A percentile compares a stretch with the other conserved stretches of the same genome.
phyloP scores from a whole-genome alignment of 2,888 invertebrate genomes.

The Tiphia femorata region DNA sequence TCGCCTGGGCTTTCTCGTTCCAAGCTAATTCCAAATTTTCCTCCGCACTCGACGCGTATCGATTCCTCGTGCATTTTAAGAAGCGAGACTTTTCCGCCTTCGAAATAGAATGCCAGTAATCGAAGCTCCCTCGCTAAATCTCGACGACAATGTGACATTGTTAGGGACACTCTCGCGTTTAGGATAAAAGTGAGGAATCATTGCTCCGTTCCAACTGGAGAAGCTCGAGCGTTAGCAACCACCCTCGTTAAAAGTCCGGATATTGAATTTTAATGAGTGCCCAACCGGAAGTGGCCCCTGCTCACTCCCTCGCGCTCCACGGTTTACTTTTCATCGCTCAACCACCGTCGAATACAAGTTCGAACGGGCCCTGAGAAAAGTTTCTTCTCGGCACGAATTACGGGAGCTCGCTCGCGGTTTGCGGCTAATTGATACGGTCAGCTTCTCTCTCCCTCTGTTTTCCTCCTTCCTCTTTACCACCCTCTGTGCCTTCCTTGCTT shows the following conservation, averaged over 20 bases:
- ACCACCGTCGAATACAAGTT: constrained; percentile 16
- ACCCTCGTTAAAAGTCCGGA: constrained; percentile 27
- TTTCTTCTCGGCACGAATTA: constrained; percentile 22
- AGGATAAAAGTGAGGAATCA: no score
- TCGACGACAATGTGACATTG: no score
- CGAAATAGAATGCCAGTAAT: no score
- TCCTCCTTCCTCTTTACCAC: not conserved
- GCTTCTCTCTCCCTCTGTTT: not conserved
- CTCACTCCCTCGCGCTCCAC: constrained; percentile 25
- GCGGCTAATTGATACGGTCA: constrained; percentile 23
- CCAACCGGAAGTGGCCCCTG: constrained; percentile 14
- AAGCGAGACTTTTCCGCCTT: no score
- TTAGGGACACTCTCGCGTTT: no score
- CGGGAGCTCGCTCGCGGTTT: constrained; percentile 5
- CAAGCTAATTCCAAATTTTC: no score
- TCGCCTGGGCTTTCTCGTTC: no score
- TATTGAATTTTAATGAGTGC: constrained; percentile 31
- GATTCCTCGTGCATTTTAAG: no score
- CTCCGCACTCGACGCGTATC: no score
- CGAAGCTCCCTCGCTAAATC: no score
- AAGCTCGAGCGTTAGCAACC: no score
- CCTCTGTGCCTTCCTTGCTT: not conserved
- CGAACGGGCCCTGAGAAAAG: constrained; percentile 3
- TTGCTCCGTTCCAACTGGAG: no score
- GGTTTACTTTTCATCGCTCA: constrained; percentile 25